Conservation (phyloP, 2,888 invertebrate species). For the Lasioglossum pauxillum region DNA sequence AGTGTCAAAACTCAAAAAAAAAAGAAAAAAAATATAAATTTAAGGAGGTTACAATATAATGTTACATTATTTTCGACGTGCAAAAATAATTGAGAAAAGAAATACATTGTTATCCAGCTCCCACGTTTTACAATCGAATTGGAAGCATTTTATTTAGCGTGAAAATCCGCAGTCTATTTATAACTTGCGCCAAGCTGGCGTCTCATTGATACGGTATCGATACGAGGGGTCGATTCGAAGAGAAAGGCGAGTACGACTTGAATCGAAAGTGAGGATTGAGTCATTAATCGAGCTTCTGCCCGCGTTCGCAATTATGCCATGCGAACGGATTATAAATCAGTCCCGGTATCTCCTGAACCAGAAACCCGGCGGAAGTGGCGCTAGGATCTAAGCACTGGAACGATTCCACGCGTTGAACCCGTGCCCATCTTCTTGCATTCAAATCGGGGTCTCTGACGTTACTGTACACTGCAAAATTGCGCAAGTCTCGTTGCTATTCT, state of each 20-base stretch:
- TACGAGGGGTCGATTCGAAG: not conserved
- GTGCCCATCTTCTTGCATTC: not conserved
- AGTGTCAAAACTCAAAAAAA: too few relatives aligned
- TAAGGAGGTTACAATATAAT: too few relatives aligned
- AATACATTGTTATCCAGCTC: too few relatives aligned
- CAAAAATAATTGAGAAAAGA: too few relatives aligned
- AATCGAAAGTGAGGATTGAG: slow-evolving; percentile 49
- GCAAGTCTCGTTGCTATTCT: not conserved
- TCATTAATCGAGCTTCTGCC: slow-evolving; percentile 42
- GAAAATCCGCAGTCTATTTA: not conserved
- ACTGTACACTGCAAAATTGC: not conserved
- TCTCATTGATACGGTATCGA: not conserved
- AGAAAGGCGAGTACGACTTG: slow-evolving; percentile 25
- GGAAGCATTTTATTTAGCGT: too few relatives aligned
- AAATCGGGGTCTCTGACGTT: not conserved
- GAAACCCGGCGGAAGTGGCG: slow-evolving; percentile 35
- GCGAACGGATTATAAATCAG: slow-evolving; percentile 44
- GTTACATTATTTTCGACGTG: too few relatives aligned
- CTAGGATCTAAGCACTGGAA: slow-evolving; percentile 22
- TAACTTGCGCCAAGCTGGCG: not conserved
- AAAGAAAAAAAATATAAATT: too few relatives aligned
- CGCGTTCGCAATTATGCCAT: slow-evolving; percentile 25
- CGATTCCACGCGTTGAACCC: not conserved
- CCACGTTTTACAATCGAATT: too few relatives aligned
- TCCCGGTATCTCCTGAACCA: slow-evolving; percentile 25